Evolutionary conservation across 2,797 vertebrate genomes (phyloP), one percentile per base, ranked within the genome.

Genomic region (Hipposideros larvatus): DNA sequence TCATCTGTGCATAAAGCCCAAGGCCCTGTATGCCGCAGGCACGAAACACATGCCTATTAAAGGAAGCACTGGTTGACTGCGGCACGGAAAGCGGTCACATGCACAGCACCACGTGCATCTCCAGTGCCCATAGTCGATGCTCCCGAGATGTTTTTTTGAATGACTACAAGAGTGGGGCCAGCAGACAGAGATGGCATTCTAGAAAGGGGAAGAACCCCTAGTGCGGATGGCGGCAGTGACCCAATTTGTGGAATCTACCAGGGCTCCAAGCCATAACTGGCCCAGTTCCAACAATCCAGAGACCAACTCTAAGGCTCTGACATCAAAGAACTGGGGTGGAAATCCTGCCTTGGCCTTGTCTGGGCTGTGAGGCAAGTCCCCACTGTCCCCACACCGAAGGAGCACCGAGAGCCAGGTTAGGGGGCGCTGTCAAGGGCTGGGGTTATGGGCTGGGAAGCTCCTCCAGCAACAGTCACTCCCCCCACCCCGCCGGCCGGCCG

Each of bases 71-170:
- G 55, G 19, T 1, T 11, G 90, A 16, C 3, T 0, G 78, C 4
- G 14, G 28, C 59, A 8, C 73, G n/a, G 82, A n/a, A 28, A 11
- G 43, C 57, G 2, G 37, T 37, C 37, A 37, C 37, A 37, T 37
- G 37, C 37, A 2, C 22, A 66, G n/a, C 7, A 7, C 79, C n/a
- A 19, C 4, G 8, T 16, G 46, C 3, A 3, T 48, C 70, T 65
- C 19, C 4, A 19, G n/a, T 3, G 28, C 7, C 31, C 21, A 7
- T 0, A 1, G 82, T 1, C 51, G 8, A 28, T 0, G 15, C 21
- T 4, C 68, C 7, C 11, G 65, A 70, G 41, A 46, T 15, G 37
- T 37, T 37, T 61, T 31, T 82, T 3, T 41, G 71, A 41, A 48
- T 65, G 70, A 93, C 19, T 26, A 48, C 26, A 21, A 24, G 43